These are phyloP conservation scores for Drosophila maculinotata DNA, from an alignment of 2,888 invertebrate species.

Conservation along the genomic window DNA sequence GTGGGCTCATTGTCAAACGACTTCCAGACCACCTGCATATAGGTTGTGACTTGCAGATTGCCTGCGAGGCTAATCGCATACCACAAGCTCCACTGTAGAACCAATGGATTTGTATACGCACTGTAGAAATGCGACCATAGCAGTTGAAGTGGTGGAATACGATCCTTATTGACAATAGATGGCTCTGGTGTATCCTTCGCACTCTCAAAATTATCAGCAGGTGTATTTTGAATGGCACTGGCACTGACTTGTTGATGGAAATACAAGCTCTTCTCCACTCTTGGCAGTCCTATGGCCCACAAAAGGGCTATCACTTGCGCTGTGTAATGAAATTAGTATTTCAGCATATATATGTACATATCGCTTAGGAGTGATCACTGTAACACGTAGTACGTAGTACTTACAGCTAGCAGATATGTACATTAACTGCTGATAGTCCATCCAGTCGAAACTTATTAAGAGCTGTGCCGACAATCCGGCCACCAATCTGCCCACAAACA, in stretches of 20 bases:
- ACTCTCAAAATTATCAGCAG: slow-evolving; percentile 4
- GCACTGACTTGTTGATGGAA: slow-evolving; percentile 85
- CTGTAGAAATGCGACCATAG: slow-evolving; percentile 87
- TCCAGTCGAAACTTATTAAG: slow-evolving; percentile 86
- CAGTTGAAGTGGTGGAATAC: slow-evolving; percentile 73
- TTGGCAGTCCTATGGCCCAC: slow-evolving; percentile 88
- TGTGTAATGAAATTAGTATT: slow-evolving; percentile 68
- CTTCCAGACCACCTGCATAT: slow-evolving; percentile 91
- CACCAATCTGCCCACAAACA: slow-evolving; percentile 88
- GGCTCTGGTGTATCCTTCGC: neutral
- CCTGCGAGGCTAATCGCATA: slow-evolving; percentile 91
- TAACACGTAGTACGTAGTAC: too few relatives aligned
- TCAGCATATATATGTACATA: neutral
- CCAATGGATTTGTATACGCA: slow-evolving; percentile 87
- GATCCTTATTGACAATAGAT: neutral
- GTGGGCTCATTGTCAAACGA: slow-evolving; percentile 85
- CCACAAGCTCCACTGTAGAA: slow-evolving; percentile 92
- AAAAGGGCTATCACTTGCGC: slow-evolving; percentile 87
- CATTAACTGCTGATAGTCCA: slow-evolving; percentile 89
- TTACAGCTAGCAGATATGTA: slow-evolving; percentile 88
- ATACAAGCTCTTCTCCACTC: slow-evolving; percentile 88
- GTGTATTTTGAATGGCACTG: neutral
- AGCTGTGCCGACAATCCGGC: slow-evolving; percentile 89
- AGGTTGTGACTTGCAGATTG: slow-evolving; percentile 89
- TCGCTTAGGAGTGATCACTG: too few relatives aligned